Conservation (phyloP, 1,140 invertebrate genomes). For the Pseudobourletiella spinata region DNA sequence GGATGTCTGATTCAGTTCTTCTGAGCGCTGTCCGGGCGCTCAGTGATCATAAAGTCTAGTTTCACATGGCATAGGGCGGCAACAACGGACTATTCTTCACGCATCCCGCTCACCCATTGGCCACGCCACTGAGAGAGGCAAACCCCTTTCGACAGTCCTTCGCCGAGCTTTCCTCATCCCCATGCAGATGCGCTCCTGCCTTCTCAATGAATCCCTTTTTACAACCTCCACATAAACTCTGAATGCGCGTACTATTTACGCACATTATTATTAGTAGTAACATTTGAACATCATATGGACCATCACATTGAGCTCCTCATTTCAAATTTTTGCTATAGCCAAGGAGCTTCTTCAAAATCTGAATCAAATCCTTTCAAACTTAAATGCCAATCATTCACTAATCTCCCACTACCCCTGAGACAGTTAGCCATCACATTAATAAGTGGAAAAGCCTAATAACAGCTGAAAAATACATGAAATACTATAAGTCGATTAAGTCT, state of each 20-base stretch:
- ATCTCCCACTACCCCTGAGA: no score
- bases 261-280: not conserved
- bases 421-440: not conserved
- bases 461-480: no score
- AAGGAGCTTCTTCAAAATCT: no score
- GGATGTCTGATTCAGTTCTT: no score
- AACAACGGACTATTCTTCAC: not conserved
- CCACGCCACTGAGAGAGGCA: not conserved
- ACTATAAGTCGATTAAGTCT: no score
- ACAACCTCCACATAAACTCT: not conserved
- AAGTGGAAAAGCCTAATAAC: not conserved
- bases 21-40: no score
- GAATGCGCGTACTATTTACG: not conserved
- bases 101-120: not conserved
- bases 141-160: not conserved
- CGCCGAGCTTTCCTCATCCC: not conserved
- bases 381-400: no score
- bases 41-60: no score
- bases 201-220: not conserved
- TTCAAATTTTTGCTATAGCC: no score
- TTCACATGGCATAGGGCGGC: not conserved
- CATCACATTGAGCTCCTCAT: not conserved
- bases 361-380: no score
- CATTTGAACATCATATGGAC: not conserved
- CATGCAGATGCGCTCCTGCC: not conserved